Evolutionary conservation across 2,888 invertebrate species (phyloP).

Genomic region (Aplocera efformata): DNA sequence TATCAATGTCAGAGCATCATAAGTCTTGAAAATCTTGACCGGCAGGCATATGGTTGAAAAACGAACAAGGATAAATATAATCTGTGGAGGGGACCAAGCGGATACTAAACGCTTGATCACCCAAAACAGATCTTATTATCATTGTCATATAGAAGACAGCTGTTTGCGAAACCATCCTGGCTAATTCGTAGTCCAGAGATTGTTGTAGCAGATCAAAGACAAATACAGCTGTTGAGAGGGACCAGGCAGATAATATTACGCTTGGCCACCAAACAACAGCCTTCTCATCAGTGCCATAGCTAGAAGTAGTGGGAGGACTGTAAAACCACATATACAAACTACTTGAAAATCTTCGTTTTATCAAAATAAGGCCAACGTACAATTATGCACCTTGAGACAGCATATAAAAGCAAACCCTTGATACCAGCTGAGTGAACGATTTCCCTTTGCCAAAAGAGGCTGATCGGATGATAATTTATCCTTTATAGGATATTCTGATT

Average conservation of each 20-base stretch:
- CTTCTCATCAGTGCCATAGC: not conserved
- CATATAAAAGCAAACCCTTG: slow-evolving; percentile 2
- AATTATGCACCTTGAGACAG: not conserved
- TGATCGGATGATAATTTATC: too few relatives aligned
- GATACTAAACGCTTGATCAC: not conserved
- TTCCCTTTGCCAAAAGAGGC: too few relatives aligned
- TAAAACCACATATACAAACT: not conserved
- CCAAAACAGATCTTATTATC: slow-evolving; percentile 1
- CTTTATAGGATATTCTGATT: too few relatives aligned
- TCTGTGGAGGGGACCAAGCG: too few relatives aligned
- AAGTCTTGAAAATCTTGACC: too few relatives aligned
- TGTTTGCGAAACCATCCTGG: too few relatives aligned
- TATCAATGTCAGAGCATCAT: too few relatives aligned
- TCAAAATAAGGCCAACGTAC: not conserved
- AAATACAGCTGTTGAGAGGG: slow-evolving; percentile 1
- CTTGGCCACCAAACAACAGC: not conserved
- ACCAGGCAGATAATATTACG: not conserved
- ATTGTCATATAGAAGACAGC: not conserved
- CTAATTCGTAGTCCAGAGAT: not conserved
- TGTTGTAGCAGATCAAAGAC: not conserved
- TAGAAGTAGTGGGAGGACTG: not conserved
- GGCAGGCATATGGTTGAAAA: too few relatives aligned
- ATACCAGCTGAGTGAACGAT: slow-evolving; percentile 1
- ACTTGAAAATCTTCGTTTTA: not conserved
- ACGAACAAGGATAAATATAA: too few relatives aligned